A percentile compares a stretch with the other conserved stretches of the same genome.
phyloP scores from a whole-genome alignment of 2,888 invertebrate species.

The Serrognathus titanus region DNA sequence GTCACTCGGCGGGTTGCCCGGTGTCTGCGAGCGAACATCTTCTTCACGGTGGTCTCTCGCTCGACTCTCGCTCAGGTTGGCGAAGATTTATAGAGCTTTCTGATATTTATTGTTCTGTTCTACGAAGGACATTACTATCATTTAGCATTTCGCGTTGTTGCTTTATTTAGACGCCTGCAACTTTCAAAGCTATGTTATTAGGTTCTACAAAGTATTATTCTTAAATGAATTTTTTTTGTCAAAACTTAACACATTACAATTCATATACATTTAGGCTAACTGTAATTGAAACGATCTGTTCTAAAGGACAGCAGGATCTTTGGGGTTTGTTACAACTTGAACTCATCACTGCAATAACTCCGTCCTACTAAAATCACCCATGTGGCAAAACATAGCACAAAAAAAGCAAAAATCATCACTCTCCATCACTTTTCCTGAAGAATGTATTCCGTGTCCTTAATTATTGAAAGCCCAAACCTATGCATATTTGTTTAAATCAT shows the following conservation, averaged over 20 bases:
- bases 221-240: slow-evolving; percentile 34
- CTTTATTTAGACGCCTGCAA: slow-evolving; percentile 30
- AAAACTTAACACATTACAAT: slow-evolving; percentile 23
- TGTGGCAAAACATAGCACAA: too few relatives aligned
- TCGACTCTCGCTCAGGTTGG: slow-evolving; percentile 26
- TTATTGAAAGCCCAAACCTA: too few relatives aligned
- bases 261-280: slow-evolving; percentile 6
- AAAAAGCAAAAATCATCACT: too few relatives aligned
- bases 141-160: slow-evolving; percentile 15
- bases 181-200: slow-evolving; percentile 22
- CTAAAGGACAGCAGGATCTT: too few relatives aligned
- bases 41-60: slow-evolving; percentile 41
- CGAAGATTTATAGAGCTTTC: slow-evolving; percentile 28
- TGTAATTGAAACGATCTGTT: too few relatives aligned
- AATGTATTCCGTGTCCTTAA: too few relatives aligned
- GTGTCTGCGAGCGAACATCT: slow-evolving; percentile 39
- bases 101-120: slow-evolving; percentile 24
- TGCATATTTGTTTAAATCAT: too few relatives aligned
- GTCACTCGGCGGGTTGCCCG: slow-evolving; percentile 42
- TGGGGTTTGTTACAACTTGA: too few relatives aligned
- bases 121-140: slow-evolving; percentile 20
- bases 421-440: too few relatives aligned
- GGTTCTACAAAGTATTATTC: slow-evolving; percentile 18
- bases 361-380: too few relatives aligned
- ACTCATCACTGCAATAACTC: too few relatives aligned